These are phyloP conservation scores for Heliconius congener DNA, from an alignment of 1,140 invertebrate genomes.

Conservation along the genomic window DNA sequence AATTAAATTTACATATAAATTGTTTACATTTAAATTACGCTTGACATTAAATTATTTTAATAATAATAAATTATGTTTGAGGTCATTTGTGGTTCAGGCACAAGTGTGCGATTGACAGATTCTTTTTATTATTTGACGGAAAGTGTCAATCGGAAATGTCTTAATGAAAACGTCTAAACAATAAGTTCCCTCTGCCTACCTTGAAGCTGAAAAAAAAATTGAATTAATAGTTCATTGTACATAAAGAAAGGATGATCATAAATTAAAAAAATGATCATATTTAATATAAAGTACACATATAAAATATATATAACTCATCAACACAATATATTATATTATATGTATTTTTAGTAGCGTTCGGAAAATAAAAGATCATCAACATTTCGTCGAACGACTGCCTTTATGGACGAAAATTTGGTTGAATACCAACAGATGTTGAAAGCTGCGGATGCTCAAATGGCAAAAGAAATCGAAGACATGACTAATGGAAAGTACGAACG, in stretches of 20 bases:
- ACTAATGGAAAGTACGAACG: constrained; percentile 83
- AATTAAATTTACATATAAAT: background rate
- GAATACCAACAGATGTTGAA: constrained; percentile 86
- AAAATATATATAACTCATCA: background rate
- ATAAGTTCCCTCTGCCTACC: too few species aligned
- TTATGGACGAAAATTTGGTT: constrained; percentile 86
- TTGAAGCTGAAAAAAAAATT: too few species aligned
- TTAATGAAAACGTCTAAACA: too few species aligned
- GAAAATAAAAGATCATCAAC: constrained; percentile 71
- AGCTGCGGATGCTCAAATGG: constrained; percentile 87
- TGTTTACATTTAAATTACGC: background rate
- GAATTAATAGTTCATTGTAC: too few species aligned
- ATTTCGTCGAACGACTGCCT: constrained; percentile 79
- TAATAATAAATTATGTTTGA: too few species aligned
- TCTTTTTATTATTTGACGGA: too few species aligned
- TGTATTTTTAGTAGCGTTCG: constrained; percentile 75
- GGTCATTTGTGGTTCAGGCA: too few species aligned
- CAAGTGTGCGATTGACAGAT: too few species aligned
- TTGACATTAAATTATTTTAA: background rate
- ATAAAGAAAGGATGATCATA: too few species aligned
- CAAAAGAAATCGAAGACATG: constrained; percentile 88
- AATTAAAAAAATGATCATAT: too few species aligned
- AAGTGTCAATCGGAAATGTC: too few species aligned
- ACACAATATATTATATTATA: constrained; percentile 49
- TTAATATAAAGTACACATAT: background rate